phyloP scores from a whole-genome alignment of 2,888 invertebrate species.

The Lordiphosa fenestrarum region DNA sequence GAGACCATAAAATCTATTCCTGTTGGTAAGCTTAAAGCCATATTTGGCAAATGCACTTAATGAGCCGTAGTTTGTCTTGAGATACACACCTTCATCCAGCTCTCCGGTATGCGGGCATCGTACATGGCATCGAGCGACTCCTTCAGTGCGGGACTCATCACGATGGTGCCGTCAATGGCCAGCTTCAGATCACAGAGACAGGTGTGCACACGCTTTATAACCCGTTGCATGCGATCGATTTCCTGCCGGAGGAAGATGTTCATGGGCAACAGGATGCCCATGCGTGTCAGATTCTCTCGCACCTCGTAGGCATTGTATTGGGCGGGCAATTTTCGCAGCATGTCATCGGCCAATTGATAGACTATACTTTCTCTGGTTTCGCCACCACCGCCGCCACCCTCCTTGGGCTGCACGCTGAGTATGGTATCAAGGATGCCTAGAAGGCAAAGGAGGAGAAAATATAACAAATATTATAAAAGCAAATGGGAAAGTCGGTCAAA shows the following conservation, averaged over 20 bases:
- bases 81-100: constrained; percentile 90
- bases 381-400: constrained; percentile 93
- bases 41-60: constrained; percentile 25
- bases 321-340: constrained; percentile 91
- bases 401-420: constrained; percentile 97
- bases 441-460: constrained; percentile 2
- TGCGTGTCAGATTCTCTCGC: constrained; percentile 91
- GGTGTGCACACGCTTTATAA: constrained; percentile 88
- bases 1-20: constrained; percentile 43
- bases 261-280: constrained; percentile 96
- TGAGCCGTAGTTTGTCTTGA: constrained; percentile 18
- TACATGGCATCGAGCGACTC: constrained; percentile 97
- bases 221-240: constrained; percentile 91
- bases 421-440: constrained; percentile 93
- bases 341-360: constrained; percentile 94
- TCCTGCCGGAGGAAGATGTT: constrained; percentile 94
- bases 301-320: constrained; percentile 95
- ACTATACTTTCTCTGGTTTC: constrained; percentile 96
- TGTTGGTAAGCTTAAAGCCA: constrained; percentile 30
- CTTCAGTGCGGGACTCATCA: constrained; percentile 95
- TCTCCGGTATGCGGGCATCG: constrained; percentile 95
- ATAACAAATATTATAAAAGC: constrained; percentile 9
- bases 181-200: constrained; percentile 94
- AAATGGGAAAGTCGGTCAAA: constrained; percentile 9
- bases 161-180: constrained; percentile 98